Evolutionary conservation across 2,797 vertebrate genomes (phyloP).

Genomic region (Capromys pilorides): DNA sequence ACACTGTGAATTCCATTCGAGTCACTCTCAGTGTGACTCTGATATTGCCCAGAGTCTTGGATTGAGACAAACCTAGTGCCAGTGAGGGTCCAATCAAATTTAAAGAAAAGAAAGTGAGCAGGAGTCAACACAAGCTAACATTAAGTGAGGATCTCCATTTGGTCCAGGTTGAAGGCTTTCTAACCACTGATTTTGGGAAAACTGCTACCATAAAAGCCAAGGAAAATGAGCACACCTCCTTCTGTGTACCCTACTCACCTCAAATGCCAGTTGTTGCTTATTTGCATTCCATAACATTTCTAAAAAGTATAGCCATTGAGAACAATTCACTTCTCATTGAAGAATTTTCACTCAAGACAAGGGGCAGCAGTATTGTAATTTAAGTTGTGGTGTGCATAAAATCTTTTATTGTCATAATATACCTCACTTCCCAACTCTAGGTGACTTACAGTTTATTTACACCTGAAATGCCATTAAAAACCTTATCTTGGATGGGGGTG

Average conservation of each 20-base stretch:
- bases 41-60: neutral
- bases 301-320: slow-evolving; percentile 37
- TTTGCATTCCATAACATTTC: slow-evolving; percentile 54
- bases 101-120: neutral
- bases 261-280: slow-evolving; percentile 27
- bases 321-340: slow-evolving; percentile 38
- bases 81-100: neutral
- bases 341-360: slow-evolving; percentile 36
- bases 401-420: slow-evolving; percentile 7
- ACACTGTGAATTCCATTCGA: no score
- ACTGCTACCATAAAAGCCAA: neutral
- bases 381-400: neutral
- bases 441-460: neutral
- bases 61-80: neutral
- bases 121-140: neutral
- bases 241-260: neutral
- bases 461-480: slow-evolving; percentile 43
- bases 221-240: slow-evolving; percentile 34
- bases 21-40: neutral
- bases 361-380: neutral
- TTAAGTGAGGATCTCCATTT: neutral
- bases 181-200: slow-evolving; percentile 8
- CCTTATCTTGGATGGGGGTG: neutral
- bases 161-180: neutral
- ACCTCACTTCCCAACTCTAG: neutral